These are phyloP conservation scores for Catharus ustulatus DNA, from an alignment of 2,797 vertebrate species.

Conservation along the genomic window DNA sequence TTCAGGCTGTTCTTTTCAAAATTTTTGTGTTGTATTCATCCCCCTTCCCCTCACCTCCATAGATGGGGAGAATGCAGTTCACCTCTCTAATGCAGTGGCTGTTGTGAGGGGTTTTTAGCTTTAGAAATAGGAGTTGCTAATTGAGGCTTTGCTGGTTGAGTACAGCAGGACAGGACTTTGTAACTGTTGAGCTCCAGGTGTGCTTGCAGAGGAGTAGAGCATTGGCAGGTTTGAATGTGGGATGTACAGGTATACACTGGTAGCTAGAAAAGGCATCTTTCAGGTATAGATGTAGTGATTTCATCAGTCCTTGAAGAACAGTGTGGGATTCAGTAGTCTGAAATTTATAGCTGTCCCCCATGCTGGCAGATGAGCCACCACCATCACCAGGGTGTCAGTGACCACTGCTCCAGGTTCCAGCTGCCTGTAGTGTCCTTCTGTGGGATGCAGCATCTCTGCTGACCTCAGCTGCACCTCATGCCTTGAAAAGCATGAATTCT, in stretches of 20 bases:
- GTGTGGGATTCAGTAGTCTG: not conserved
- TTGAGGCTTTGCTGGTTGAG: not conserved
- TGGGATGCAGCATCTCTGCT: not conserved
- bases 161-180: not conserved
- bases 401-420: not conserved
- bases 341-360: not conserved
- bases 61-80: not conserved
- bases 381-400: not conserved
- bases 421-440: rapidly evolving
- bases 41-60: rapidly evolving
- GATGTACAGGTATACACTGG: not conserved
- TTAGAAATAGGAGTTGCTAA: not conserved
- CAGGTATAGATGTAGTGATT: rapidly evolving
- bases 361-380: not conserved
- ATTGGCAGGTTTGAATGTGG: not conserved
- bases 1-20: not conserved
- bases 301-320: not conserved
- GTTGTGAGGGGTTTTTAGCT: rapidly evolving
- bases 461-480: not conserved
- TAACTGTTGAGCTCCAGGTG: not conserved
- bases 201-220: not conserved
- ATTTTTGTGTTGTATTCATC: not conserved
- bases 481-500: not conserved
- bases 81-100: not conserved
- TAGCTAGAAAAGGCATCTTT: not conserved